Evolutionary conservation across 1,140 invertebrate genomes (phyloP).

Genomic region (Bombus soroeensis): DNA sequence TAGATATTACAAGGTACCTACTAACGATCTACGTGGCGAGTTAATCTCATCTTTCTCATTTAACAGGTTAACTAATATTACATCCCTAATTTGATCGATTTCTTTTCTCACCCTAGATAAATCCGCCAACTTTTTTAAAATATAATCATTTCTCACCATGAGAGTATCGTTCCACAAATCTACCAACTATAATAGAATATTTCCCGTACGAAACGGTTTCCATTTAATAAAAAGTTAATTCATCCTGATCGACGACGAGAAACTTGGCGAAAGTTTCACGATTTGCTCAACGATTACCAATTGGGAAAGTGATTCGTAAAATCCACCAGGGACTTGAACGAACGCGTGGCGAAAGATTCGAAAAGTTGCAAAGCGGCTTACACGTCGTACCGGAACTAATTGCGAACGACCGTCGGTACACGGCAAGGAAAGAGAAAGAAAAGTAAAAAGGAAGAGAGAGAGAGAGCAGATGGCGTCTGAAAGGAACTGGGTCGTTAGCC

Average conservation of each 20-base stretch:
- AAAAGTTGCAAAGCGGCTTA: constrained; percentile 26
- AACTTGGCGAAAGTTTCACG: neutral
- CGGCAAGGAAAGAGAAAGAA: neutral
- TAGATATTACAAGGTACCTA: neutral
- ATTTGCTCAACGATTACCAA: neutral
- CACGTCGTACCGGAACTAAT: constrained; percentile 66
- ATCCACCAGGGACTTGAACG: neutral
- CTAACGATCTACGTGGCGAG: neutral
- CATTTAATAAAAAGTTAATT: neutral
- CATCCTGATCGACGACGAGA: neutral
- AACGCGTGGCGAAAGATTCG: constrained; percentile 27
- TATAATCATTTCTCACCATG: neutral
- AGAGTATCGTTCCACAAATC: neutral
- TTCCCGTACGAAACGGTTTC: neutral
- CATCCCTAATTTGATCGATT: neutral
- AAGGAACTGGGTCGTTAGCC: constrained; percentile 69
- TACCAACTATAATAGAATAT: neutral
- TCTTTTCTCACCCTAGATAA: neutral
- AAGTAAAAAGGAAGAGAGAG: neutral
- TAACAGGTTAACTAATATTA: neutral
- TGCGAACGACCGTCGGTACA: constrained; percentile 33
- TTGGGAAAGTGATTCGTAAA: constrained; percentile 15
- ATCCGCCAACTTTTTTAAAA: neutral
- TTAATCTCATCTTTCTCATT: neutral
- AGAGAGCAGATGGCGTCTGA: constrained; percentile 60